Percentiles rank a stretch among this genome's conserved stretches.
These are phyloP conservation scores for Hypothenemus hampei DNA, from an alignment of 1,140 invertebrate species.

Conservation along the genomic window DNA sequence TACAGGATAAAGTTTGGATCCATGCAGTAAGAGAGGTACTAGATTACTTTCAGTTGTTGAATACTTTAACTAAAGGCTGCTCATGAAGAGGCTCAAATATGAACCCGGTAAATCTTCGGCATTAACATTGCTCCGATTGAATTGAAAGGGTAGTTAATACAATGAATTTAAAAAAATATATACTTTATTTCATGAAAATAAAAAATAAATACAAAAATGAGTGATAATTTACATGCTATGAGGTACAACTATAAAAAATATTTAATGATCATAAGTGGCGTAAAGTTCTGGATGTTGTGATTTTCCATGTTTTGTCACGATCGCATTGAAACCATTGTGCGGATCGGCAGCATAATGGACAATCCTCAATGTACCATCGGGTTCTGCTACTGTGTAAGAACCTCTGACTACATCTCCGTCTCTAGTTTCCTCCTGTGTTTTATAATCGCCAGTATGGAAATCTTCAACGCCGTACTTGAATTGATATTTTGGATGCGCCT, in stretches of 20 bases:
- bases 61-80: too few species aligned
- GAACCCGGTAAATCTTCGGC: too few species aligned
- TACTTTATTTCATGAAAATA: constrained; percentile 5
- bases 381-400: constrained; percentile 45
- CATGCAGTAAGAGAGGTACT: too few species aligned
- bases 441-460: constrained; percentile 48
- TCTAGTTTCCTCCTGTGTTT: constrained; percentile 49
- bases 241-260: neutral
- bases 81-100: too few species aligned
- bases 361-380: constrained; percentile 32
- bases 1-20: too few species aligned
- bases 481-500: constrained; percentile 49
- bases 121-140: neutral
- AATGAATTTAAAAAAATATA: constrained; percentile 1
- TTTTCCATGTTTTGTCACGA: constrained; percentile 29
- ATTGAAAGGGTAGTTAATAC: neutral
- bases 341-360: constrained; percentile 45
- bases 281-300: constrained; percentile 13
- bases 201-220: constrained; percentile 4
- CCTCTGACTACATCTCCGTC: constrained; percentile 51
- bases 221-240: constrained; percentile 1
- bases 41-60: too few species aligned
- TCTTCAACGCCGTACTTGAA: constrained; percentile 45
- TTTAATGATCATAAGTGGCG: constrained; percentile 5
- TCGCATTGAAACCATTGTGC: constrained; percentile 45